Conservation (phyloP, 2,888 invertebrate genomes). For the Ormia ochracea region DNA sequence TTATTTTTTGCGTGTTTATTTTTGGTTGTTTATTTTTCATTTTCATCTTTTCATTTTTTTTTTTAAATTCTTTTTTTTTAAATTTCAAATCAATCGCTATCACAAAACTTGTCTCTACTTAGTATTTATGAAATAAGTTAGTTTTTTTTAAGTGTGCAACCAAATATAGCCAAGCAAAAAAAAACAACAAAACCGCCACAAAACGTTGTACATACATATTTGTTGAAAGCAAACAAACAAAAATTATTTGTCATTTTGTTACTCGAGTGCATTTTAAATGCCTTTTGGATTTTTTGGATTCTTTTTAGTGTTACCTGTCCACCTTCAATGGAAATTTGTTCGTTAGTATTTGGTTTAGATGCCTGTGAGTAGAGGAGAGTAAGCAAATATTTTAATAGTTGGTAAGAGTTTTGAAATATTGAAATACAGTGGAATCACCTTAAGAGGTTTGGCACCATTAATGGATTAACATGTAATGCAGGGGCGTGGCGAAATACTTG, state of each 20-base stretch:
- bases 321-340: slow-evolving; percentile 25
- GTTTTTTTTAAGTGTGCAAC: slow-evolving; percentile 32
- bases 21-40: slow-evolving; percentile 41
- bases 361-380: slow-evolving; percentile 36
- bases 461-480: no score
- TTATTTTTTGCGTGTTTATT: slow-evolving; percentile 43
- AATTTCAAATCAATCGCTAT: slow-evolving; percentile 38
- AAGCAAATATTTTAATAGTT: background rate
- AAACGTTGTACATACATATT: slow-evolving; percentile 20
- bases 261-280: slow-evolving; percentile 9
- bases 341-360: slow-evolving; percentile 3
- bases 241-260: slow-evolving; percentile 10
- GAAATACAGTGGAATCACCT: slow-evolving; percentile 24
- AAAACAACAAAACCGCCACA: no score
- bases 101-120: slow-evolving; percentile 47
- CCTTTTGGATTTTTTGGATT: slow-evolving; percentile 6
- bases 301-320: slow-evolving; percentile 21
- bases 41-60: no score
- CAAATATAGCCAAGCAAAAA: slow-evolving; percentile 35
- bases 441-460: background rate
- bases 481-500: background rate
- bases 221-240: slow-evolving; percentile 14
- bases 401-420: background rate
- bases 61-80: no score
- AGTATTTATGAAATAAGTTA: background rate